Evolutionary conservation across 2,797 vertebrate genomes (phyloP).

Genomic region (Potorous gilbertii): DNA sequence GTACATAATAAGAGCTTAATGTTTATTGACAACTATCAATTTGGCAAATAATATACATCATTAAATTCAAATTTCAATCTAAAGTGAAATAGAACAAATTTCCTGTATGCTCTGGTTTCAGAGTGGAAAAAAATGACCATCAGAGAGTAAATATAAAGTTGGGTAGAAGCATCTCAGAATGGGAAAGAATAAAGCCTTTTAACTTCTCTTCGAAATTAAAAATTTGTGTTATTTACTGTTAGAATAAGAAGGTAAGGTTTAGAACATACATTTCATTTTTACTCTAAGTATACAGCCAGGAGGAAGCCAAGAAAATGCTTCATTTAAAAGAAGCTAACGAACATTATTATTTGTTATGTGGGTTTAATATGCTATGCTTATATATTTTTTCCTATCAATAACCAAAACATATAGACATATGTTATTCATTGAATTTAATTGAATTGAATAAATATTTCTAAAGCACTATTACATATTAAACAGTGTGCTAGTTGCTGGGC

Average conservation of each 20-base stretch:
- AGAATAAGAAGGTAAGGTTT: conserved; percentile 52
- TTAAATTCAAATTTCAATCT: conserved; percentile 56
- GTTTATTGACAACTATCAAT: not conserved
- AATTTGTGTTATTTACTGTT: conserved; percentile 38
- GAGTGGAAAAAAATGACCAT: conserved; percentile 55
- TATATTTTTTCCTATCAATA: conserved; percentile 61
- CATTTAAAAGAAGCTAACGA: conserved; percentile 59
- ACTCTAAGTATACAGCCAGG: conserved; percentile 51
- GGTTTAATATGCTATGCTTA: conserved; percentile 51
- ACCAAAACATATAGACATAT: conserved; percentile 45
- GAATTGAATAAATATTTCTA: not conserved
- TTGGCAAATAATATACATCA: conserved; percentile 20
- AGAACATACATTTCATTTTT: conserved; percentile 57
- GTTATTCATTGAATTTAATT: not conserved
- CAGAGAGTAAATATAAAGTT: conserved; percentile 54
- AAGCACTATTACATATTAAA: not conserved
- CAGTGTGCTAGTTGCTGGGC: not conserved
- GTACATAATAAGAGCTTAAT: not conserved
- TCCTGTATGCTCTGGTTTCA: conserved; percentile 60
- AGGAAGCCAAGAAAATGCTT: conserved; percentile 71
- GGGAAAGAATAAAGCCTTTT: not conserved
- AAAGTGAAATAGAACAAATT: conserved; percentile 65
- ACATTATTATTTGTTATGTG: conserved; percentile 66
- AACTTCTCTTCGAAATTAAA: conserved; percentile 59
- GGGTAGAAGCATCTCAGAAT: conserved; percentile 58